These are phyloP conservation scores for Budorcas taxicolor DNA, from an alignment of 2,113 vertebrate species.

Conservation along the genomic window DNA sequence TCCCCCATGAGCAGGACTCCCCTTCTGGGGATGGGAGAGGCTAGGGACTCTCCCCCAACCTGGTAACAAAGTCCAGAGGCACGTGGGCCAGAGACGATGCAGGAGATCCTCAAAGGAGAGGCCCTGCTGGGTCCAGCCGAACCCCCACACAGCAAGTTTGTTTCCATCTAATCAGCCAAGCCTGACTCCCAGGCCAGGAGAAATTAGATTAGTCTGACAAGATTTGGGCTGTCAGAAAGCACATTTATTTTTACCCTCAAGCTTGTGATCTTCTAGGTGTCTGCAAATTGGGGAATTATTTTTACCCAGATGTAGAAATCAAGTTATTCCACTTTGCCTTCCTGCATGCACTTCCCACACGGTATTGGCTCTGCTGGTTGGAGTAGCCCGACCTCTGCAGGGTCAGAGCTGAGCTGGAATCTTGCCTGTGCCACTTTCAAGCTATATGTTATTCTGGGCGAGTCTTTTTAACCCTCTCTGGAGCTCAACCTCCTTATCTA, in stretches of 20 bases:
- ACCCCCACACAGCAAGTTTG: not conserved
- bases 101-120: not conserved
- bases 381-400: not conserved
- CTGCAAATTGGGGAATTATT: conserved; percentile 44
- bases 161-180: not conserved
- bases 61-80: not conserved
- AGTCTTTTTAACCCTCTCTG: not conserved
- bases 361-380: not conserved
- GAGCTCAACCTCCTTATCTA: not conserved
- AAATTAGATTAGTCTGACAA: conserved; percentile 52
- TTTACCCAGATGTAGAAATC: conserved; percentile 49
- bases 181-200: not conserved
- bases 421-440: not conserved
- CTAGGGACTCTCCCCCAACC: not conserved
- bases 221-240: conserved; percentile 48
- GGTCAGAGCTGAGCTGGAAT: not conserved
- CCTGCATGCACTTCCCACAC: not conserved
- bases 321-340: not conserved
- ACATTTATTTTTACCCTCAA: conserved; percentile 57
- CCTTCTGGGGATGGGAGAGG: not conserved
- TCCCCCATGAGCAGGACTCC: not conserved
- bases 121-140: not conserved
- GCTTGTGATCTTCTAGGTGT: conserved; percentile 52
- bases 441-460: not conserved
- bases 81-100: not conserved